phyloP scores from a whole-genome alignment of 2,113 vertebrate genomes.

The Rhadina sibilatrix region DNA sequence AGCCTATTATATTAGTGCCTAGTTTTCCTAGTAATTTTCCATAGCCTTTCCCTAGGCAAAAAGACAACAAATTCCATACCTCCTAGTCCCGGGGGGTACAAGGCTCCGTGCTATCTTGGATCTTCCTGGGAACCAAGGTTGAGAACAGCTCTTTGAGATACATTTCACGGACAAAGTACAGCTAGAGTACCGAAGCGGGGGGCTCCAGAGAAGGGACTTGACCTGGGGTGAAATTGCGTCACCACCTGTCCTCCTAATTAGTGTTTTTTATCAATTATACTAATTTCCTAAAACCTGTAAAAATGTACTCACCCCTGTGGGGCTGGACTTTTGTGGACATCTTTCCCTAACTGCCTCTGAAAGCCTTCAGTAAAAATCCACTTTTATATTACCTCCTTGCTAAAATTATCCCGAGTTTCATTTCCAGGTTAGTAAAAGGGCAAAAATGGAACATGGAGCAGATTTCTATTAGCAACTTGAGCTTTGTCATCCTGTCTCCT shows the following conservation, averaged over 20 bases:
- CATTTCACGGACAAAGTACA: background rate
- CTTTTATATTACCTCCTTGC: background rate
- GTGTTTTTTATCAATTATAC: background rate
- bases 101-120: background rate
- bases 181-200: background rate
- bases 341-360: background rate
- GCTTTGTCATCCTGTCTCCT: conserved; percentile 52
- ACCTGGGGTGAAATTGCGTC: fast-evolving
- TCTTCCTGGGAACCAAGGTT: background rate
- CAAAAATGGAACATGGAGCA: background rate
- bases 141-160: background rate
- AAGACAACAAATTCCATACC: background rate
- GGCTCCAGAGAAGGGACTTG: background rate
- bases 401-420: background rate
- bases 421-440: background rate
- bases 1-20: background rate
- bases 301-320: background rate
- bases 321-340: background rate
- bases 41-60: background rate
- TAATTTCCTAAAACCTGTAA: background rate
- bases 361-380: background rate
- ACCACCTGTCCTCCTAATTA: background rate
- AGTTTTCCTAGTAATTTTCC: background rate
- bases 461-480: conserved; percentile 56
- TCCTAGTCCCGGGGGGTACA: background rate